Evolutionary conservation across 2,113 vertebrate species (phyloP).

Genomic region (Girardinichthys multiradiatus): DNA sequence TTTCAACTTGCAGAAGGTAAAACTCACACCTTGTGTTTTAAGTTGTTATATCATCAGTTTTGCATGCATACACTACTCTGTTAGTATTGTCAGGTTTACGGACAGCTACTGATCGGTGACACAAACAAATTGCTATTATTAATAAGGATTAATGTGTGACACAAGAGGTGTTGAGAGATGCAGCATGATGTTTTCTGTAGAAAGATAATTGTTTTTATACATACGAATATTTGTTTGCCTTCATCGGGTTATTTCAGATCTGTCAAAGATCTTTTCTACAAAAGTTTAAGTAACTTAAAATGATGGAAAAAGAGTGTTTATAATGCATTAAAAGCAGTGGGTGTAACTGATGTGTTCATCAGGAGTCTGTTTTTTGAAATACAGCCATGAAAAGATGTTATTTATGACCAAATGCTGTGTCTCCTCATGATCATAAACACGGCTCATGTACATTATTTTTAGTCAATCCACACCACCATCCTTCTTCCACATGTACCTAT

Average conservation of each 20-base stretch:
- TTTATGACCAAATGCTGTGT: neutral
- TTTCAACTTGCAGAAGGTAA: constrained; percentile 79
- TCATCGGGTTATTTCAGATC: neutral
- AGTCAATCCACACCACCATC: neutral
- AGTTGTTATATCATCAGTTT: neutral
- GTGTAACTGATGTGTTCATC: neutral
- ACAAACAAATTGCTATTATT: neutral
- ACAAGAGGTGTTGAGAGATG: neutral
- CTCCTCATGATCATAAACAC: neutral
- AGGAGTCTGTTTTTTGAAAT: neutral
- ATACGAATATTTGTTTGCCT: neutral
- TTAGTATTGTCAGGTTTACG: neutral
- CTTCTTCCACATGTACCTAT: neutral
- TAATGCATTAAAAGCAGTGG: too few species aligned
- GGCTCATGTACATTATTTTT: constrained; percentile 7
- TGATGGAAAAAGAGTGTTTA: neutral
- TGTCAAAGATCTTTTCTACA: neutral
- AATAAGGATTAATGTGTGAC: neutral
- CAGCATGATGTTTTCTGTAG: neutral
- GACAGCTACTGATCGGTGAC: neutral
- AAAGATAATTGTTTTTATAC: neutral
- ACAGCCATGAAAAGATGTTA: neutral
- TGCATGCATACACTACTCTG: neutral
- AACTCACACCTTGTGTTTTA: neutral
- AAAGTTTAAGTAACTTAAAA: neutral